These are phyloP conservation scores for Trichonephila clavipes DNA, from an alignment of 1,140 invertebrate species.

Conservation along the genomic window DNA sequence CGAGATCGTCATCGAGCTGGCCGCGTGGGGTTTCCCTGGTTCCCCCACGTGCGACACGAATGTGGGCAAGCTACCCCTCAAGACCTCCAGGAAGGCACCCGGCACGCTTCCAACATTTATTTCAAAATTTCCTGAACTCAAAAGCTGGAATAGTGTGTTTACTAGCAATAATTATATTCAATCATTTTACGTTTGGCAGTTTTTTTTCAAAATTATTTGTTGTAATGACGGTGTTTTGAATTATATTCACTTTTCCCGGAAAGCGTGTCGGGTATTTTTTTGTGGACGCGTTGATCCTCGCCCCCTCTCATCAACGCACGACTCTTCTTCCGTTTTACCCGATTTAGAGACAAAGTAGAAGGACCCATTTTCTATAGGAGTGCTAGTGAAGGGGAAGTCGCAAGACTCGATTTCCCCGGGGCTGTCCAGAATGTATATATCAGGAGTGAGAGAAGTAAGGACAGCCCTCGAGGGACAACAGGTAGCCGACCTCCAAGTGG, in stretches of 20 bases:
- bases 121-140: not conserved
- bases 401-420: not conserved
- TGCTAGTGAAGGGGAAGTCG: no score
- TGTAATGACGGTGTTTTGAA: not conserved
- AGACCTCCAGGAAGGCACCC: not conserved
- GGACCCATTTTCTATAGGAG: not conserved
- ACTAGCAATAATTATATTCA: not conserved
- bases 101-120: not conserved
- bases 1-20: not conserved
- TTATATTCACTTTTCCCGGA: not conserved
- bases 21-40: not conserved
- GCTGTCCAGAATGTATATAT: no score
- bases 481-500: no score
- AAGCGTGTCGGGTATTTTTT: not conserved
- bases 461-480: no score
- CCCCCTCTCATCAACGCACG: not conserved
- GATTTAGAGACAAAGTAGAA: not conserved
- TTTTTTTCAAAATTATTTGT: not conserved
- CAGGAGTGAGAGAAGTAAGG: no score
- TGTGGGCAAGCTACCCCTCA: not conserved
- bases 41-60: not conserved
- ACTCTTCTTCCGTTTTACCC: not conserved
- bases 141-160: not conserved
- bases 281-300: not conserved
- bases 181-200: not conserved